Evolutionary conservation across 2,113 vertebrate genomes (phyloP).

Genomic region (Fregetta grallaria): DNA sequence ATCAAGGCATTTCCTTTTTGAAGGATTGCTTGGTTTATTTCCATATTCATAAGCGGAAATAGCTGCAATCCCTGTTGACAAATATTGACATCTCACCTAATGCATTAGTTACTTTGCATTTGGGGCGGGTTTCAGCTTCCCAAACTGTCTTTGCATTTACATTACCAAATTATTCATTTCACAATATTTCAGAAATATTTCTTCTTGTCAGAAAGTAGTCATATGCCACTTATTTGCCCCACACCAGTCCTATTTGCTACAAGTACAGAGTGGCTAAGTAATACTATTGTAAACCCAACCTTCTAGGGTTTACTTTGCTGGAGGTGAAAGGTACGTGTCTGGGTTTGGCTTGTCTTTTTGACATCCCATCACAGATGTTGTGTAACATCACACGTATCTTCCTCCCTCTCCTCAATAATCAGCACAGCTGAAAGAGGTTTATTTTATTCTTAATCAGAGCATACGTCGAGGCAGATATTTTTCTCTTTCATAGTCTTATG

Average conservation of each 20-base stretch:
- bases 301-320: not conserved
- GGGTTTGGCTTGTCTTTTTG: not conserved
- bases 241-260: not conserved
- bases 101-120: not conserved
- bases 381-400: not conserved
- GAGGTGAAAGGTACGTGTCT: rapidly evolving
- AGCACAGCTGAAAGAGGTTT: not conserved
- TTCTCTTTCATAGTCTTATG: not conserved
- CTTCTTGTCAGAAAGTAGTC: not conserved
- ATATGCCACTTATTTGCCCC: not conserved
- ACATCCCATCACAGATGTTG: not conserved
- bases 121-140: not conserved
- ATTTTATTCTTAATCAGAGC: not conserved
- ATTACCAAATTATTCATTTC: not conserved
- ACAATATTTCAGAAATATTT: not conserved
- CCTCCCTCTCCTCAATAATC: not conserved
- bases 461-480: not conserved
- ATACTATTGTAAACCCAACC: not conserved
- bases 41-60: not conserved
- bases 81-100: not conserved
- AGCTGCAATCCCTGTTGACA: not conserved
- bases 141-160: not conserved
- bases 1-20: not conserved
- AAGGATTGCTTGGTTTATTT: not conserved
- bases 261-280: not conserved